These are phyloP conservation scores for Stichopus horrens DNA, from an alignment of 53 echinoderm and acorn worm genomes.

Conservation along the genomic window DNA sequence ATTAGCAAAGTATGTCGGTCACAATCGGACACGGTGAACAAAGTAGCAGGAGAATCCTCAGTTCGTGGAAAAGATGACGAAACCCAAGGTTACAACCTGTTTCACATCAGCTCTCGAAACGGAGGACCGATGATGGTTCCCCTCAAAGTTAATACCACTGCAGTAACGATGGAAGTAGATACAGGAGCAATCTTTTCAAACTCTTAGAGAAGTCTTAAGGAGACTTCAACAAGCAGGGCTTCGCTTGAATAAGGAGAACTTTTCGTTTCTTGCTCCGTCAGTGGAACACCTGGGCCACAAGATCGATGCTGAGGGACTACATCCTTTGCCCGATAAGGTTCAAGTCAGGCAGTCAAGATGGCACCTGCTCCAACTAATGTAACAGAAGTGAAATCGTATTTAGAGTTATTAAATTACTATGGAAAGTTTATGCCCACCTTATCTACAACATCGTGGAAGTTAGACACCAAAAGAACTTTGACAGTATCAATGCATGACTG, in stretches of 20 bases:
- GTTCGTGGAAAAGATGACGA: too few species aligned
- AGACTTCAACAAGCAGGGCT: constrained; percentile 46
- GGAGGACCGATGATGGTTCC: constrained; percentile 23
- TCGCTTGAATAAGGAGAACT: constrained; percentile 48
- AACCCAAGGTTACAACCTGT: constrained; percentile 21
- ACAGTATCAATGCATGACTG: too few species aligned
- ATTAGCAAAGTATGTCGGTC: constrained; percentile 34
- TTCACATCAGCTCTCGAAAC: neutral
- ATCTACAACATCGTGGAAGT: constrained; percentile 26
- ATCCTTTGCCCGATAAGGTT: constrained; percentile 45
- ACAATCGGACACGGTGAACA: neutral
- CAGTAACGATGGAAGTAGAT: constrained; percentile 46
- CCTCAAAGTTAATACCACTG: constrained; percentile 16
- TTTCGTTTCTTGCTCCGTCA: constrained; percentile 37
- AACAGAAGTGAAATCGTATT: constrained; percentile 39
- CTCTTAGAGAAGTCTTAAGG: constrained; percentile 24
- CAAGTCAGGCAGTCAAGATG: constrained; percentile 38
- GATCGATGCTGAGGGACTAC: constrained; percentile 53
- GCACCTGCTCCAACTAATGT: constrained; percentile 49
- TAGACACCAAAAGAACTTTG: too few species aligned
- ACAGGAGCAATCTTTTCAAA: constrained; percentile 43
- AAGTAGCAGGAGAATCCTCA: too few species aligned
- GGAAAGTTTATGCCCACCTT: constrained; percentile 52
- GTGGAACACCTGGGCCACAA: constrained; percentile 48
- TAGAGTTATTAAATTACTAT: constrained; percentile 52